Evolutionary conservation across 2,113 vertebrate species (phyloP).

Genomic region (Ahaetulla prasina): DNA sequence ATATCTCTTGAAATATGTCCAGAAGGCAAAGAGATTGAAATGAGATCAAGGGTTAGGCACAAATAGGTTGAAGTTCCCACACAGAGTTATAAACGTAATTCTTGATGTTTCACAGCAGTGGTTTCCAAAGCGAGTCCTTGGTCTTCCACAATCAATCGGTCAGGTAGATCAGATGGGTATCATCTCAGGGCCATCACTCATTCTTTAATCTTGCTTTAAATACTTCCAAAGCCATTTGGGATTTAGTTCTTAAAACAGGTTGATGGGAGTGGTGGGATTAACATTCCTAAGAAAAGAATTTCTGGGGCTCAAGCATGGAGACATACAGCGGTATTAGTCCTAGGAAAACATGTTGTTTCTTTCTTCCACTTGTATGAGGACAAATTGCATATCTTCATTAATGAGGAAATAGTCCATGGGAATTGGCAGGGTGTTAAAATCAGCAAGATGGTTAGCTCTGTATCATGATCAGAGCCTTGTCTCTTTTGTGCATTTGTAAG

Average conservation of each 20-base stretch:
- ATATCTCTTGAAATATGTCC: background rate
- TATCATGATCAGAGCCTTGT: background rate
- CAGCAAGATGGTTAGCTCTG: background rate
- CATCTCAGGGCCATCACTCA: background rate
- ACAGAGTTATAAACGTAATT: background rate
- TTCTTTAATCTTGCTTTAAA: background rate
- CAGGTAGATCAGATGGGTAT: background rate
- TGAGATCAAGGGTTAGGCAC: background rate
- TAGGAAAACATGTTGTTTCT: background rate
- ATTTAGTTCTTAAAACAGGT: background rate
- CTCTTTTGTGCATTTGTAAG: background rate
- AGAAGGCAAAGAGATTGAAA: background rate
- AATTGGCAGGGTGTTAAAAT: background rate
- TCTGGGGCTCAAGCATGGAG: background rate
- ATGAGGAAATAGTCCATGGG: background rate
- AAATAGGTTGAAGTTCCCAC: background rate
- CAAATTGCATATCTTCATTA: background rate
- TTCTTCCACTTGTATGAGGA: background rate
- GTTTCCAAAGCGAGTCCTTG: background rate
- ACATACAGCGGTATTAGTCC: too few species aligned
- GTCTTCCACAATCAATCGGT: background rate
- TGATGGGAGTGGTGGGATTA: too few species aligned
- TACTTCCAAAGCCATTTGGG: background rate
- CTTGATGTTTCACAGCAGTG: background rate
- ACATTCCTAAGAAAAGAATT: background rate